phyloP scores from a whole-genome alignment of 2,113 vertebrate genomes.

The Dasypus novemcinctus region DNA sequence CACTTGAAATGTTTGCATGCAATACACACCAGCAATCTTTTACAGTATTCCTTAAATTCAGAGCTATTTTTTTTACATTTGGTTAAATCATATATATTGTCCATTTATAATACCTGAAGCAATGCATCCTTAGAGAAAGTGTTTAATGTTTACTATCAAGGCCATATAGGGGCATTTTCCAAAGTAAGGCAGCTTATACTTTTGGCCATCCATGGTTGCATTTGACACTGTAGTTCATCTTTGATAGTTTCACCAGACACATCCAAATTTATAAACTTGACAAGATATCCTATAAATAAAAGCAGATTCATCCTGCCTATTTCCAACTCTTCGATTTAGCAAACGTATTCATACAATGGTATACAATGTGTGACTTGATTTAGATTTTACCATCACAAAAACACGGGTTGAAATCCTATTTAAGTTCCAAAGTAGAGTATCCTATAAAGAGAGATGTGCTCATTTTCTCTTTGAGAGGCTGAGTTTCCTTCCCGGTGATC shows the following conservation, averaged over 20 bases:
- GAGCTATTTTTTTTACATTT: rapidly evolving
- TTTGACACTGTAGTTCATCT: rapidly evolving
- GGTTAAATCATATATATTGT: not conserved
- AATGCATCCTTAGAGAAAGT: not conserved
- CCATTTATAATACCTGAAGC: not conserved
- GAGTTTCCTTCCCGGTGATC: not conserved
- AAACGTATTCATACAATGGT: not conserved
- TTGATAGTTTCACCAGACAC: not conserved
- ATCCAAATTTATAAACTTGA: no score
- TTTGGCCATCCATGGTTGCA: rapidly evolving
- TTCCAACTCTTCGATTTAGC: not conserved
- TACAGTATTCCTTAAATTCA: rapidly evolving
- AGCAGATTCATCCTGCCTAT: not conserved
- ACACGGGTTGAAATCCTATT: not conserved
- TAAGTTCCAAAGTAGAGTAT: not conserved
- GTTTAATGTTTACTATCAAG: not conserved
- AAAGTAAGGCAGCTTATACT: rapidly evolving
- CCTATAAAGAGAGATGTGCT: not conserved
- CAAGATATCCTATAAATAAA: not conserved
- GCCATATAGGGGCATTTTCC: not conserved
- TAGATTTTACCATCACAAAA: not conserved
- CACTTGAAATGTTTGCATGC: not conserved
- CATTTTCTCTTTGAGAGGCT: not conserved
- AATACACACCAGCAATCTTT: not conserved
- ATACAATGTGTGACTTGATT: no score